Conservation (phyloP, 1,140 invertebrate genomes). For the Drosophila nebulosa region DNA sequence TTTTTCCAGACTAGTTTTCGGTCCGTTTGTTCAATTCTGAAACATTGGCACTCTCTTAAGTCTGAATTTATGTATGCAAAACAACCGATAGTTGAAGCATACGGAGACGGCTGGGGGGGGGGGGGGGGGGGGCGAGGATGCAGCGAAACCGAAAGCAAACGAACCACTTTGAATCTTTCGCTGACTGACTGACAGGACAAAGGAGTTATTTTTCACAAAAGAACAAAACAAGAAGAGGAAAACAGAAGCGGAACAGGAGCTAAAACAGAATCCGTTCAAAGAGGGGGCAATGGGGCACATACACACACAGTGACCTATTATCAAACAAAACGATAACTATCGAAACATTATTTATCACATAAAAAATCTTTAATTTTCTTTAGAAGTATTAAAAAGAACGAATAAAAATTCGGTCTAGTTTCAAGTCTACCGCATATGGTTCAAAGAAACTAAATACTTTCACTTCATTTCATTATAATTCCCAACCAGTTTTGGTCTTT, state of each 20-base stretch:
- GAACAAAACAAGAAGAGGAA: conserved; percentile 44
- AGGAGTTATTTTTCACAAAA: conserved; percentile 76
- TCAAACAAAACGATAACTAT: neutral
- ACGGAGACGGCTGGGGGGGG: no score
- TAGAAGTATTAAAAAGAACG: no score
- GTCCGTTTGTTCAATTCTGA: neutral
- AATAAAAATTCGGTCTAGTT: no score
- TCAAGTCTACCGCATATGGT: no score
- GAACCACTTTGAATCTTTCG: conserved; percentile 19
- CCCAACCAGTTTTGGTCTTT: no score
- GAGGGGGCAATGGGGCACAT: neutral
- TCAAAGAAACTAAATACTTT: no score
- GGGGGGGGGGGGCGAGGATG: neutral
- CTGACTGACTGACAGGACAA: conserved; percentile 71
- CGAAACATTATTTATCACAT: neutral
- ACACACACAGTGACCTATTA: neutral
- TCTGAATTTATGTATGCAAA: conserved; percentile 77
- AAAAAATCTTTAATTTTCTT: no score
- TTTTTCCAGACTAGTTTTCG: neutral
- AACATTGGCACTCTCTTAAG: conserved; percentile 27
- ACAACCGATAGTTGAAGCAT: conserved; percentile 13
- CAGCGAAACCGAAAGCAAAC: conserved; percentile 58
- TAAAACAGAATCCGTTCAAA: neutral
- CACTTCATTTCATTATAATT: no score
- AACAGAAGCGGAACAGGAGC: conserved; percentile 1